These are phyloP conservation scores for Cyprinodon tularosa DNA, from an alignment of 2,113 vertebrate species.

Conservation along the genomic window DNA sequence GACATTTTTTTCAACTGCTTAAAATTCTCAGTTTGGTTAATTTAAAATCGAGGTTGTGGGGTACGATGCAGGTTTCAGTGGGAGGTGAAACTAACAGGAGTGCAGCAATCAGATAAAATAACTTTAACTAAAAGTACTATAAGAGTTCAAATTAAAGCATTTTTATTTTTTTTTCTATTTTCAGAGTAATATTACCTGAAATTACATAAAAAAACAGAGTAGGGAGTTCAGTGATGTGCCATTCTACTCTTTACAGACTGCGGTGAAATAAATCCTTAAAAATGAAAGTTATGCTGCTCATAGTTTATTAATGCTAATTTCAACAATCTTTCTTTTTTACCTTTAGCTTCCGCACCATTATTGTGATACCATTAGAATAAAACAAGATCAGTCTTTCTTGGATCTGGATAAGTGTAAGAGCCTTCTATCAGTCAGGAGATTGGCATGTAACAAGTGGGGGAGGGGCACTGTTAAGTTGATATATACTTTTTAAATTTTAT, in stretches of 20 bases:
- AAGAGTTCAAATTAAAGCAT: constrained; percentile 13
- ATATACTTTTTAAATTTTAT: no score
- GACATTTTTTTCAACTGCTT: constrained; percentile 65
- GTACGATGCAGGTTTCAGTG: constrained; percentile 45
- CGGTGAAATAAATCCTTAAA: not conserved
- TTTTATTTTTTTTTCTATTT: not conserved
- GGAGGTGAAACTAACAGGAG: constrained; percentile 52
- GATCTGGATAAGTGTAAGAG: not conserved
- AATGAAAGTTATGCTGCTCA: not conserved
- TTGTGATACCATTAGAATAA: not conserved
- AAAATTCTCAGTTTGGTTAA: constrained; percentile 71
- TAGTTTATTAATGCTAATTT: not conserved
- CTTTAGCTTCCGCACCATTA: not conserved
- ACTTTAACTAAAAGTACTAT: constrained; percentile 3
- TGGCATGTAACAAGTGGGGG: no score
- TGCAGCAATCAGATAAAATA: constrained; percentile 33
- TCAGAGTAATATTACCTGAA: not conserved
- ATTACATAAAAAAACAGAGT: not conserved
- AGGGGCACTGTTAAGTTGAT: not conserved
- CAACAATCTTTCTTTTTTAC: not conserved
- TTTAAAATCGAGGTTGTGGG: constrained; percentile 52
- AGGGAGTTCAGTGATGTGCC: not conserved
- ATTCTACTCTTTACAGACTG: not conserved
- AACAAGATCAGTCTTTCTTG: no score
- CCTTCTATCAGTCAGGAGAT: not conserved